Evolutionary conservation across 1,140 invertebrate species (phyloP), one percentile per base, ranked within the genome.

Genomic region (Leptinotarsa defecta): DNA sequence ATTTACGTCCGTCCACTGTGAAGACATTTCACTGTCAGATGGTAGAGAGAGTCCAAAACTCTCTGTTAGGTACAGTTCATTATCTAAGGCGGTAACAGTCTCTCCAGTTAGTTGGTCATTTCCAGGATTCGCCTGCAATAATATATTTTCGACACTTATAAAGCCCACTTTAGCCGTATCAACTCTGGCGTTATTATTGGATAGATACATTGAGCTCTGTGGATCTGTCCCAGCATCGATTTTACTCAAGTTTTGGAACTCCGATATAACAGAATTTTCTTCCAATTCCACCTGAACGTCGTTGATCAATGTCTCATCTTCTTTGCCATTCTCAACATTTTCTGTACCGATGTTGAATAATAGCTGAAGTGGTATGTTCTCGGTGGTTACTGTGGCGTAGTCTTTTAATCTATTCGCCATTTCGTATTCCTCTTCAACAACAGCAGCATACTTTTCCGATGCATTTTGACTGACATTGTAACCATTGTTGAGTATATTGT

Each of bases 1-100:
- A 57, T 57, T 19, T 15, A 91, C 91, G 79, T 93, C 90, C 8
- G 92, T 87, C 92, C 92, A 93, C 5, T 91, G 89, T 11, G 90
- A 90, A 75, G 92, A 90, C 49, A 91, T 85, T 85, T 93, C 92
- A 74, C 93, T 90, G 79, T 93, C 92, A n/a, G 91, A 91, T 1
- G 91, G 92, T 71, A 93, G 86, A 8, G 92, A 91, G 72, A 93
- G 80, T 81, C 93, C 89, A 67, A 93, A 87, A 3, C 91, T 91
- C 84, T 91, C 91, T 2, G 89, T 88, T 20, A 85, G 85, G 73
- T 87, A 85, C 3, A 86, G 79, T 67, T 27, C 57, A 63, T 68
- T 73, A 17, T 67, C 65, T 19, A 63, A 20, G 24, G n/a, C 1
- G 0, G 4, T 71, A 19, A 49, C 19, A 11, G 3, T 15, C 3